Percentiles rank a stretch among this genome's conserved stretches.
Evolutionary conservation across 2,888 invertebrate species (phyloP).

Genomic region (Philereme transversata): DNA sequence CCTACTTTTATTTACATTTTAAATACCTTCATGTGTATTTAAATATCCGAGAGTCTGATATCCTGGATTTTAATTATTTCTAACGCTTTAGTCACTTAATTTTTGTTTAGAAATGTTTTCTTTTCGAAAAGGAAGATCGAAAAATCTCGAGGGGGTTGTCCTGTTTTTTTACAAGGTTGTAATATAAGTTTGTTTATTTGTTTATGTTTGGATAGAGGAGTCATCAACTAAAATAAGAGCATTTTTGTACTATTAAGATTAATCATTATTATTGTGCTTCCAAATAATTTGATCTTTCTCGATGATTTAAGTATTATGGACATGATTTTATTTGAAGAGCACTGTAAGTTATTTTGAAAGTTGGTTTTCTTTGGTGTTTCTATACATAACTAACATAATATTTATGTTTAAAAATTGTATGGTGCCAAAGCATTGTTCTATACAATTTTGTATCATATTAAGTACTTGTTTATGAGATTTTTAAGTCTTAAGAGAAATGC

Average conservation of each 20-base stretch:
- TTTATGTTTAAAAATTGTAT: slow-evolving; percentile 46
- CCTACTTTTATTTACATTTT: not conserved
- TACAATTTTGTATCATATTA: slow-evolving; percentile 33
- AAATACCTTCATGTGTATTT: too few relatives aligned
- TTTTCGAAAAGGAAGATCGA: slow-evolving; percentile 4
- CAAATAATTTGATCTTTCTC: too few relatives aligned
- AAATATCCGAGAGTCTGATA: too few relatives aligned
- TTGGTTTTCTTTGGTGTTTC: too few relatives aligned
- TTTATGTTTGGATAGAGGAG: slow-evolving; percentile 1
- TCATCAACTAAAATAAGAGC: not conserved
- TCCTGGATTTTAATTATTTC: not conserved
- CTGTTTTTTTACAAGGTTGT: slow-evolving; percentile 19
- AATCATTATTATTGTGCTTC: slow-evolving; percentile 8
- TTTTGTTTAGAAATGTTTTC: not conserved
- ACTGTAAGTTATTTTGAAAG: too few relatives aligned
- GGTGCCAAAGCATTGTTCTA: slow-evolving; percentile 50
- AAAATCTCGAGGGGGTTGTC: slow-evolving; percentile 37
- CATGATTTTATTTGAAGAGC: too few relatives aligned
- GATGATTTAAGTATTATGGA: too few relatives aligned
- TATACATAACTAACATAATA: too few relatives aligned
- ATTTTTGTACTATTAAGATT: slow-evolving; percentile 16
- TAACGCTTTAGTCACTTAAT: not conserved
- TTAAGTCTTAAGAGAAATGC: not conserved
- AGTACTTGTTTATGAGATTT: not conserved
- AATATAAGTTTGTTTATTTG: not conserved